Evolutionary conservation across 2,888 invertebrate genomes (phyloP), one percentile per base, ranked within the genome.

Genomic region (Synanthedon andrenaeformis): DNA sequence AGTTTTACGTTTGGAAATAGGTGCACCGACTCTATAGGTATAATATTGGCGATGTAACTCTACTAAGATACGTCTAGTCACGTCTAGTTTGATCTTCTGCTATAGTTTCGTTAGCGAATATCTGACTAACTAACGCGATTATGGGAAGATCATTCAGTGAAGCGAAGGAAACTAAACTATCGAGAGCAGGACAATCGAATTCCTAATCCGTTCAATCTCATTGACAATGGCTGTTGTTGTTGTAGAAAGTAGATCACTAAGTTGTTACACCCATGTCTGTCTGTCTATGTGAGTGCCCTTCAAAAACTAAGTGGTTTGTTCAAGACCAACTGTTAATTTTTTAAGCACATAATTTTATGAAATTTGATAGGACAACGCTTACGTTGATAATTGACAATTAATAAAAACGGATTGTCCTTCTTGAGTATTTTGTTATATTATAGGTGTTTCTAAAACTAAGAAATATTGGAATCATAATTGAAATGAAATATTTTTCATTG

Each of bases 1-100:
- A 75, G 71, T 62, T 70, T 66, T 69, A 74, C 73, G 76, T 81
- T 82, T 79, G 76, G 76, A 76, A 76, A 74, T 76, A 74, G 76
- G 70, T 77, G 69, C 70, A 69, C 69, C 70, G 67, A 67, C 70
- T 74, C 70, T 74, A 77, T 74, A 71, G 45, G 45, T 45, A 45
- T 66, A 70, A 72, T 74, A 72, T 70, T 63, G 59, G 62, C 60
- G 59, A 63, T 69, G 65, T 65, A 62, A 64, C 63, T 67, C 42
- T 28, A 58, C 67, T 67, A 55, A 64, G 63, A 73, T 67, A 45
- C 45, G 45, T 69, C 66, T 63, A 70, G 69, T 73, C 76, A 75
- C 71, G 76, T 74, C 62, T 60, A 51, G 54, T 59, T 59, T 65
- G 59, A 70, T n/a, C 72, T 69, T 65, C 66, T 64, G 70, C 62